A percentile compares a stretch with the other conserved stretches of the same genome.
These are phyloP conservation scores for Euspilapteryx auroguttella DNA, from an alignment of 2,888 invertebrate species.

Conservation along the genomic window DNA sequence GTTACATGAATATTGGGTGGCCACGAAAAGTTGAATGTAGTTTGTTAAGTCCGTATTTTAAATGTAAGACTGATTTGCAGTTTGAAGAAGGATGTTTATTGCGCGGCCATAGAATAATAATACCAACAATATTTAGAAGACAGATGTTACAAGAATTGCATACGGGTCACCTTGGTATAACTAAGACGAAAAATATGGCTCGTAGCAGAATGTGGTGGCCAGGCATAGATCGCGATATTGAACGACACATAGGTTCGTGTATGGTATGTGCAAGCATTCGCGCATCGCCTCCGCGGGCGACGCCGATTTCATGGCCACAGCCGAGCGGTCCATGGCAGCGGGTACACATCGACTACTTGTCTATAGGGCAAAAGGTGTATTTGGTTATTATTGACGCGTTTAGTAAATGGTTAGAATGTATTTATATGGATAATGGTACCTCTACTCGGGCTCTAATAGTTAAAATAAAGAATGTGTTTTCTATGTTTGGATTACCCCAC, in stretches of 20 bases:
- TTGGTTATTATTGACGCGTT: background rate
- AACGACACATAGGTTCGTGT: conserved; percentile 3
- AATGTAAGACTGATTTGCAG: conserved; percentile 2
- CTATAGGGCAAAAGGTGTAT: no score
- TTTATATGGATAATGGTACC: conserved; percentile 1
- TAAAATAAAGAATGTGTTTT: conserved; percentile 5
- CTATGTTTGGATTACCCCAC: conserved; percentile 3
- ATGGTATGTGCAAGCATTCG: background rate
- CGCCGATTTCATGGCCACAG: background rate
- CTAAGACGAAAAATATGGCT: conserved; percentile 4
- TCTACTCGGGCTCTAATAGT: conserved; percentile 1
- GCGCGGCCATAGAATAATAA: conserved; percentile 3
- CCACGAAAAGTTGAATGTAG: conserved; percentile 1
- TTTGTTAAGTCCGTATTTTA: background rate
- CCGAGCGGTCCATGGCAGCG: background rate
- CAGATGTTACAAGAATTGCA: conserved; percentile 8
- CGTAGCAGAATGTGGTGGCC: conserved; percentile 9
- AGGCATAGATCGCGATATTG: conserved; percentile 8
- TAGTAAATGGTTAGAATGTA: conserved; percentile 7
- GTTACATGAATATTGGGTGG: conserved; percentile 7
- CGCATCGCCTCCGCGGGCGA: background rate
- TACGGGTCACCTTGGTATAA: conserved; percentile 8
- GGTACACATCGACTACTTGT: no score
- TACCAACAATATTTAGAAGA: conserved; percentile 3
- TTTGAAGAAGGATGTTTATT: conserved; percentile 1